Evolutionary conservation across 2,113 vertebrate species (phyloP), one percentile per base, ranked within the genome.

Genomic region (Nesogale talazaci): DNA sequence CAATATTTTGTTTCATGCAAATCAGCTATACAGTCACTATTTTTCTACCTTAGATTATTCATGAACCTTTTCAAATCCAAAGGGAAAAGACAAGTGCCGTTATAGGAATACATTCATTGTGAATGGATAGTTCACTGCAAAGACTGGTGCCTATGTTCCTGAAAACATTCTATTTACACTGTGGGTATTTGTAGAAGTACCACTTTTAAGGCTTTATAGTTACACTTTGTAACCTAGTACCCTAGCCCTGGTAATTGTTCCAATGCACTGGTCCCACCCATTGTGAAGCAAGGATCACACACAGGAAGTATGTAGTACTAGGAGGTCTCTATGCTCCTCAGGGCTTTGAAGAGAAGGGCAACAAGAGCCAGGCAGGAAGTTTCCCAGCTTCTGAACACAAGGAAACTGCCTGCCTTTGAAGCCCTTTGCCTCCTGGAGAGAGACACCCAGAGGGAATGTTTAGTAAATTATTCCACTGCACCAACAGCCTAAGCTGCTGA

Each of bases 381-480:
- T 95, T 96, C 90, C 87, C 94, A 95, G 92, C 96, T 96, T 91
- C 69, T 93, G 82, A 92, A 83, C 80, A 40, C 74, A 94, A 88
- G 89, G 84, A 92, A 90, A 93, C 86, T 81, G 80, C 42, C 81
- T 95, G 80, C 77, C 95, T 94, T 96, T 90, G 89, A 94, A 97
- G 67, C 92, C 91, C 92, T 96, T 97, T 96, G 56, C 94, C 94
- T 96, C 96, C 96, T 94, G 95, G 95, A 95, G 95, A 95, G 94
- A 96, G 83, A 94, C 56, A 94, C 95, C 94, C 88, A 91, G 95
- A 90, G 94, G 95, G 96, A 97, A 63, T 91, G 82, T 95, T 95
- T 94, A 94, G 94, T 97, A 82, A 97, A 97, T 96, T 88, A 94
- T 96, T 96, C 92, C 61, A 70, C 94, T 88, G 94, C 96, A 91